Percentiles rank a stretch among this genome's conserved stretches.
Evolutionary conservation across 2,888 invertebrate genomes (phyloP).

Genomic region (Scelioninae gen. 1): DNA sequence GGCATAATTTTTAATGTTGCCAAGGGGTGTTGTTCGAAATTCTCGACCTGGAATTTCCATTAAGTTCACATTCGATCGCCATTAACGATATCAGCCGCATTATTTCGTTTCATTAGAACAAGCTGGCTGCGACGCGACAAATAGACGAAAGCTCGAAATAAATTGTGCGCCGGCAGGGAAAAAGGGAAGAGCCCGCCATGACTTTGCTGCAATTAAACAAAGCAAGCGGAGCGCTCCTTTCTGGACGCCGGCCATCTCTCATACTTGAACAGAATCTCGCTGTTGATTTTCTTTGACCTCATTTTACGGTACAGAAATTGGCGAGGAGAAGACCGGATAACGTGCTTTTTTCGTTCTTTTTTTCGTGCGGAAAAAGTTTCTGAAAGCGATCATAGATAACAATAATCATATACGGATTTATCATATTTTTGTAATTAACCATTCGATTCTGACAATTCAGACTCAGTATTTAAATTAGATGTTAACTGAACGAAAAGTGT

Average conservation of each 20-base stretch:
- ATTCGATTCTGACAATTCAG: too few relatives aligned
- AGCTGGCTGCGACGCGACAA: conserved; percentile 20
- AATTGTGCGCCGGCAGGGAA: conserved; percentile 11
- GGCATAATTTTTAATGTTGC: conserved; percentile 55
- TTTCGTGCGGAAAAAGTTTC: background rate
- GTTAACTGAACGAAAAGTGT: too few relatives aligned
- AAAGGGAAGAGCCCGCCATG: conserved; percentile 14
- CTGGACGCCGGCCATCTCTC: conserved; percentile 54
- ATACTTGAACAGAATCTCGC: conserved; percentile 39
- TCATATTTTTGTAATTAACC: too few relatives aligned
- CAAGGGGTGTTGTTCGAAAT: conserved; percentile 40
- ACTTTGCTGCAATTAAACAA: conserved; percentile 47
- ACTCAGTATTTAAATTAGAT: too few relatives aligned
- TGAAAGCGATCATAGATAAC: conserved; percentile 13
- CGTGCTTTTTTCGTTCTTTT: background rate
- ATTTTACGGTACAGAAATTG: conserved; percentile 15
- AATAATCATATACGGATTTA: background rate
- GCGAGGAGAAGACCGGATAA: background rate
- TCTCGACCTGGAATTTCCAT: conserved; percentile 58
- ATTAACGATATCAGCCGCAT: conserved; percentile 48
- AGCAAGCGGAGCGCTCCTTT: conserved; percentile 41
- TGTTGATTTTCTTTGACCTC: conserved; percentile 50
- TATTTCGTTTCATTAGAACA: conserved; percentile 55
- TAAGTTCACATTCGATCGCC: conserved; percentile 53
- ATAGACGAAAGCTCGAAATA: conserved; percentile 26